Evolutionary conservation across 2,797 vertebrate species (phyloP).

Genomic region (Pipistrellus pipistrellus): DNA sequence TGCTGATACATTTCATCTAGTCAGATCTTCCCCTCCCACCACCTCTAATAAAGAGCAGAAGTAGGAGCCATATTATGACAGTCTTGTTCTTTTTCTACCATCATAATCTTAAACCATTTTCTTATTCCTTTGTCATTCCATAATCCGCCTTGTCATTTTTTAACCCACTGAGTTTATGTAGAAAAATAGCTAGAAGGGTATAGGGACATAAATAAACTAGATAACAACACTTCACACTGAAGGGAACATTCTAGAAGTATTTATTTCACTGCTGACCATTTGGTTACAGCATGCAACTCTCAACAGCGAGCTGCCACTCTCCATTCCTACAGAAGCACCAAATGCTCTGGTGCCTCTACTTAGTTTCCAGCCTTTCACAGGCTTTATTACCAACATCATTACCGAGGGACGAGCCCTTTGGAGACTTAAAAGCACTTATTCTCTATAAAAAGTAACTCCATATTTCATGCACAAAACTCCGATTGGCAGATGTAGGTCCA

Average conservation of each 20-base stretch:
- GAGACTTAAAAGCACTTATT: constrained; percentile 80
- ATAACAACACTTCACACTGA: constrained; percentile 35
- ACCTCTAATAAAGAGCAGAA: constrained; percentile 34
- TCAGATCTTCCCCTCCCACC: background rate
- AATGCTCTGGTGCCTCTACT: constrained; percentile 15
- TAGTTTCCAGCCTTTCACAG: constrained; percentile 64
- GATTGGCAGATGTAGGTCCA: constrained; percentile 56
- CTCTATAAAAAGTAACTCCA: constrained; percentile 79
- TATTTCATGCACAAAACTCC: constrained; percentile 81
- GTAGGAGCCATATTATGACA: background rate
- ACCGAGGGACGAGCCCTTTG: constrained; percentile 66
- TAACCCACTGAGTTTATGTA: background rate
- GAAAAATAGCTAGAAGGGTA: background rate
- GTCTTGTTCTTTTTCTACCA: background rate
- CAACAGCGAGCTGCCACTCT: background rate
- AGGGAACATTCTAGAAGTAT: constrained; percentile 80
- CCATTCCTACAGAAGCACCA: constrained; percentile 50
- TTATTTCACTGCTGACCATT: constrained; percentile 85
- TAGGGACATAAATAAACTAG: background rate
- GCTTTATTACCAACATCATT: constrained; percentile 75
- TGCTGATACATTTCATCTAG: background rate
- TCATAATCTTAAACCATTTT: background rate
- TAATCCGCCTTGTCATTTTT: background rate
- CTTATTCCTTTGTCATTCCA: background rate
- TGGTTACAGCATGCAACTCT: constrained; percentile 78